Conservation (phyloP, 2,797 vertebrate genomes). For the Crotalus adamanteus region DNA sequence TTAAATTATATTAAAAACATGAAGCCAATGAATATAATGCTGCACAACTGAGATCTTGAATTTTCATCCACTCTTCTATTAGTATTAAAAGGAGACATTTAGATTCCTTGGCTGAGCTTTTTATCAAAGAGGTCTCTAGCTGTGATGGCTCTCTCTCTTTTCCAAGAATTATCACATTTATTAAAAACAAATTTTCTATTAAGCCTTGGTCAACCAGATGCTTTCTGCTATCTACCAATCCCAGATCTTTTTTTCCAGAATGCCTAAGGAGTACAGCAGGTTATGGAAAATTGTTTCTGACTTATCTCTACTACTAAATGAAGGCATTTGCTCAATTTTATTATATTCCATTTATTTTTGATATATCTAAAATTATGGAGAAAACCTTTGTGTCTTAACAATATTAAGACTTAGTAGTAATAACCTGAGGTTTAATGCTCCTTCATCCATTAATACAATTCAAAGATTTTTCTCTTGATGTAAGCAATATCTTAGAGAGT, state of each 20-base stretch:
- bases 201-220: neutral
- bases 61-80: neutral
- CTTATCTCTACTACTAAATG: neutral
- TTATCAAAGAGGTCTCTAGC: neutral
- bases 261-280: neutral
- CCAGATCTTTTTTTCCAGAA: neutral
- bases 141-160: no score
- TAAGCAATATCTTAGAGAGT: neutral
- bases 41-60: neutral
- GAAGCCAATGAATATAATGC: neutral
- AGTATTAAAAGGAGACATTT: neutral
- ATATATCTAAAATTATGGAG: neutral
- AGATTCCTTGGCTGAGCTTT: neutral
- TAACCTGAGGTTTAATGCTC: neutral
- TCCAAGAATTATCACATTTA: neutral
- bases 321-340: neutral
- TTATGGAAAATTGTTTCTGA: neutral
- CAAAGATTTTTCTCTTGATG: neutral
- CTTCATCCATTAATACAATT: neutral
- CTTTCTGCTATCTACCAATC: neutral
- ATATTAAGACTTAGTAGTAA: neutral
- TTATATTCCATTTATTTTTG: neutral
- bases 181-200: neutral
- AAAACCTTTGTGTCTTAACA: neutral
- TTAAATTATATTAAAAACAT: neutral